Evolutionary conservation across 2,888 invertebrate genomes (phyloP), one percentile per base, ranked within the genome.

Genomic region (Pseudococcus viburni): DNA sequence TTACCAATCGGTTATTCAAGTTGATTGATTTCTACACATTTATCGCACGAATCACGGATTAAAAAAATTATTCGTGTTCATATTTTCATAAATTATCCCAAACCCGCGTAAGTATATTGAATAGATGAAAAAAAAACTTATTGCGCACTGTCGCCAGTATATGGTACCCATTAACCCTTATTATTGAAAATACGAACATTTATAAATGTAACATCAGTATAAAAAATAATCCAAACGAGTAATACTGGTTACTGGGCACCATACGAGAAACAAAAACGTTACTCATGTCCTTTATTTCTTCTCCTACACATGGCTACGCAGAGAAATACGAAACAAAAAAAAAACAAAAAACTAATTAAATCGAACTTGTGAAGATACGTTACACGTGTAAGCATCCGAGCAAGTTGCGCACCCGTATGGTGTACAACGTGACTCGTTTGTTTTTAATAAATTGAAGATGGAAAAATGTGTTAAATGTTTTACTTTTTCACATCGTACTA

Each of bases 311-410:
- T 64, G 64, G 11, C 22, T 64, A 64, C 6, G n/a, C 7, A 59
- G 5, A 12, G 11, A 51, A 12, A 51, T 11, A 51, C 51, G 15
- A 51, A 51, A 55, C 55, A 55, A 73, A 77, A 77, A 33, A 42
- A 77, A n/a, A 42, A 42, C 42, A 42, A 42, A 77, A 77, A 77
- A 77, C 77, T 77, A 77, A 77, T 77, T 77, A 77, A 77, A 77
- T 33, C 15, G 64, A 77, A 77, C 77, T 42, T 42, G 33, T 77
- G 39, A 77, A 77, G 33, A 77, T 42, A 77, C 77, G 39, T 77
- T 77, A 77, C 77, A 42, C 77, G 77, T 77, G 77, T 77, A 77
- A 22, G 15, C 48, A 12, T 15, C 4, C 15, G 15, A 51, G 64
- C 22, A 64, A 77, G 77, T 77, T 77, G 77, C 39, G 77, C 77